Base-by-base conservation (phyloP, 2,113 vertebrate genomes). In the Spea multiplicata region DNA sequence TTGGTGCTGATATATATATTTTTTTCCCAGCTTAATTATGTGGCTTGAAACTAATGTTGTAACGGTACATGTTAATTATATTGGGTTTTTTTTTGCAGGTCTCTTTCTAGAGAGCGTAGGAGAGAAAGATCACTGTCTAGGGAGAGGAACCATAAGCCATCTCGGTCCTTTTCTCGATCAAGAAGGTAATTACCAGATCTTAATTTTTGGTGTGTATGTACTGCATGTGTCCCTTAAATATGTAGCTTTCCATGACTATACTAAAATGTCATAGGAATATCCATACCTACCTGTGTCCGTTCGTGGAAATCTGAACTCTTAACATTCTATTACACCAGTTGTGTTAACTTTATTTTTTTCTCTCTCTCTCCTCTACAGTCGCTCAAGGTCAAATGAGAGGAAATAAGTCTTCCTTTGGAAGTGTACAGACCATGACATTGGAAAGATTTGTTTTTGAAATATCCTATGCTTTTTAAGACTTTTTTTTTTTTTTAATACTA, bases 91-190 rank as follows among this genome's bases (percentile, higher is more conserved):
- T 78, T 4, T 12, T 76, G 46, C 82, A 98, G 97, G 92, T 98
- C 96, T 89, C 87, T 94, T 84, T 99, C 96, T 85, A 96, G 94
- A 94, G 96, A 98, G 84, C 94, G 90, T 86, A 94, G 95, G 83
- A 95, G 94, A 92, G 95, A 97, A 84, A 92, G 96, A 45, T 98
- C 97, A 79, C 86, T 97, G 47, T 99, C 97, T 83, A 88, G 93
- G 85, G 96, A 99, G 84, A 96, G 96, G 91, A 96, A 92, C 84
- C 94, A 93, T 81, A 98, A 98, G 89, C 94, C 95, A 68, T 97
- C 96, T 66, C 93, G 94, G 79, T 98, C 96, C 45, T 94, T 98
- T 81, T 99, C 96, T 83, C 93, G 96, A 87, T 99, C 96, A 84
- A 95, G 94, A 86, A 98, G 96, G 97, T 97, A 89, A 83, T 85